Base-by-base conservation (phyloP, 2,113 vertebrate species). In the Epinephelus cyanopodus region DNA sequence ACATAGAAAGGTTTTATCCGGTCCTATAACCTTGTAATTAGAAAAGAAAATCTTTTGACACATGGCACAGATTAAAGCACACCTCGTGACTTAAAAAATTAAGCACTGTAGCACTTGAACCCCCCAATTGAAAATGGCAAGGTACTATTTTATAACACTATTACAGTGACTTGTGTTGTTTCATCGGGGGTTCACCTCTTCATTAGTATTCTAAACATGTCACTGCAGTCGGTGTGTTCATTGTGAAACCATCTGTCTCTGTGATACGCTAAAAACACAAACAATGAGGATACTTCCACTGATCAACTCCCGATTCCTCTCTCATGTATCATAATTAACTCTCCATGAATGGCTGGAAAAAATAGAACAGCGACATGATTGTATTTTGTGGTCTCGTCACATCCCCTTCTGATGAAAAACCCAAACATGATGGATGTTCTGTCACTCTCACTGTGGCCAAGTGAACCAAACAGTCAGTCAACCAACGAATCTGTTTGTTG, bases 361-460 rank as follows among this genome's bases (percentile, higher is more conserved):
- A 6, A 15, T 9, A 15, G 6, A 11, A 37, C 47, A 47, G 37
- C 9, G 25, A 52, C 47, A 42, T 45, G 12, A 27, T 10, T 50
- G 52, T 56, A 19, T 62, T 50, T 29, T 1, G 6, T 54, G 37
- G 13, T 67, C 17, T 5, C 42, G 50, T 25, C 57, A 52, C n/a
- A 42, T 21, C 11, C 23, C 48, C 9, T 54, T 50, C 53, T 23
- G n/a, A 50, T 21, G 7, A 76, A 52, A 81, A 64, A 25, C 11
- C 27, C 15, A 42, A 18, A 57, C 10, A 63, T 77, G 54, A 74
- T 47, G 42, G 37, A 77, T 77, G 56, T 14, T 4, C 62, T 67
- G 54, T 67, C 53, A 62, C 19, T 61, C n/a, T 62, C 5, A 29
- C 23, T 37, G n/a, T 54, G 3, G 21, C 48, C 33, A 50, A 37